Evolutionary conservation across 2,888 invertebrate genomes (phyloP).

Genomic region (Epiblema foenella): DNA sequence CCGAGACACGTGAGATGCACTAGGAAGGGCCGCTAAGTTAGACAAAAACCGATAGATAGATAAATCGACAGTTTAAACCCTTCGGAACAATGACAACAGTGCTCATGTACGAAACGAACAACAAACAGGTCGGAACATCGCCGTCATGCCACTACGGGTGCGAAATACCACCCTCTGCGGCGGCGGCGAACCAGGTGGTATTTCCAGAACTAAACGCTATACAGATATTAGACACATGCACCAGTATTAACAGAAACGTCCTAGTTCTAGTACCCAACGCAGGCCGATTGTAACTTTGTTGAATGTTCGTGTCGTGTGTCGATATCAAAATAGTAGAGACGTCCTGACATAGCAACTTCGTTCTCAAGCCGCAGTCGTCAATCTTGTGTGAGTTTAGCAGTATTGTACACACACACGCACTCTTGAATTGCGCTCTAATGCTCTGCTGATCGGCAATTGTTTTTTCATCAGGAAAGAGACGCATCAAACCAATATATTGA

Average conservation of each 20-base stretch:
- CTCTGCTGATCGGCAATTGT: not conserved
- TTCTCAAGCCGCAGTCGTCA: not conserved
- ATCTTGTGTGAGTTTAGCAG: too few species aligned
- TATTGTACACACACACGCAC: not conserved
- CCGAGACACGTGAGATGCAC: constrained; percentile 76
- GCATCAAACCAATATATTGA: not conserved
- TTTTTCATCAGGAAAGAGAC: not conserved
- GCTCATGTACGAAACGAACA: constrained; percentile 57
- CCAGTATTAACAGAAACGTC: constrained; percentile 60
- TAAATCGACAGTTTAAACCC: constrained; percentile 49
- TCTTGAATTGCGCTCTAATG: not conserved
- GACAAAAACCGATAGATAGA: constrained; percentile 60
- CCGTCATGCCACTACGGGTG: constrained; percentile 77
- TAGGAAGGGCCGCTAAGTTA: constrained; percentile 67
- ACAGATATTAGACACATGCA: constrained; percentile 78
- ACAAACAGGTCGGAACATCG: constrained; percentile 60
- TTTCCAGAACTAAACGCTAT: constrained; percentile 70
- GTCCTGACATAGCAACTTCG: not conserved
- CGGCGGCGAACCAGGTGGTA: constrained; percentile 70
- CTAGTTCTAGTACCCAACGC: constrained; percentile 51
- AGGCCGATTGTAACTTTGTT: constrained; percentile 59
- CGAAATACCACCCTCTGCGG: constrained; percentile 78
- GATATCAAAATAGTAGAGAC: not conserved
- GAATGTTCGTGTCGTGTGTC: constrained; percentile 8
- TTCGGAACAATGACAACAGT: constrained; percentile 44